Base-by-base conservation (phyloP, 2,888 invertebrate genomes). In the Apodemia zela region DNA sequence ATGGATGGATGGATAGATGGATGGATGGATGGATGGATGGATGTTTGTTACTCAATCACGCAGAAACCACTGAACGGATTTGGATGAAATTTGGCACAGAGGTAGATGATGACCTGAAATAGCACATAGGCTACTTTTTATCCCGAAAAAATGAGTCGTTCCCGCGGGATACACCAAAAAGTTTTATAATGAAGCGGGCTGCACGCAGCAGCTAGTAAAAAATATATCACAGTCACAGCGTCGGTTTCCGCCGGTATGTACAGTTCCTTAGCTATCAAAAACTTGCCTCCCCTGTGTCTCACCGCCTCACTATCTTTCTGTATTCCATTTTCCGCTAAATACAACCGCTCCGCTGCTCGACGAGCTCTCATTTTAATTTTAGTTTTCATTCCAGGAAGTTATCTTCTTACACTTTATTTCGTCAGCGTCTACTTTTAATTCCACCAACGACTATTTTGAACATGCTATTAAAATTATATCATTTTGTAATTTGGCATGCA, bases 301-400 rank as follows among this genome's bases (percentile, higher is more conserved):
- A 58, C 68, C 66, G 54, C 67, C 63, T 65, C 62, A 68, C 68
- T 67, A 68, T 70, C 70, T 67, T 66, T 65, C 67, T 67, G 67
- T 63, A 67, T 69, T 69, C 68, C 66, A 71, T 71, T 71, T 71
- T 68, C 69, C 71, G 66, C 69, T 69, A 69, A 67, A 68, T 71
- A 67, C 70, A 68, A 66, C 67, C 66, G 65, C 65, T 62, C 59
- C 64, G 66, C 65, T 61, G 61, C 64, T 67, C 67, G 63, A 64
- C 66, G 57, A 68, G 63, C 66, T 65, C 65, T 69, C 67, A 66
- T 71, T 69, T 71, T 65, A 67, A 69, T 70, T 64, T 64, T 51
- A 64, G 61, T 63, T 69, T 71, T 69, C 68, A 61, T 67, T 67
- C 66, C 66, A 63, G 63, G 63, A 66, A 65, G 67, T 71, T 69